Base-by-base conservation (phyloP, 92 coral and sea anemone species). In the Bergia sp. region DNA sequence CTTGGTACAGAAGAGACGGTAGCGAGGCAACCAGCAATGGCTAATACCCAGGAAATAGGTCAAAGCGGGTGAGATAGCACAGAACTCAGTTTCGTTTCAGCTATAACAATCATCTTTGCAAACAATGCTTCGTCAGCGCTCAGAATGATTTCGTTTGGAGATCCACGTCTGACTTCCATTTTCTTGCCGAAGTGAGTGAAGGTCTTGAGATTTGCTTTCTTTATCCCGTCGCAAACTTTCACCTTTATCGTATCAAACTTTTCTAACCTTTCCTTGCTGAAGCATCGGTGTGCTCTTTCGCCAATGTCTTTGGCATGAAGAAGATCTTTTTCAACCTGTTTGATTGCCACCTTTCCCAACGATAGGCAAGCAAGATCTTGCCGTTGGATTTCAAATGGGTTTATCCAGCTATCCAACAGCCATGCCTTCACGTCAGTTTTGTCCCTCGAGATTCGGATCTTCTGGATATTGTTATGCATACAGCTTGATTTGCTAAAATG, bases 1-100 rank as follows among this genome's bases (percentile, higher is more conserved):
- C 92, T 81, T 88, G 89, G 91, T 87, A 23, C 91, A 85, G 76
- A 86, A 86, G 58, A 92, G 89, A 73, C 85, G 89, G 84, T 85
- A 91, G 47, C 91, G 42, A 23, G 91, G 71, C 86, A 87, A 88
- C 84, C 91, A 49, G 91, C 44, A 37, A 86, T 40, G 58, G 91
- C 82, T 42, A 88, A 41, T 12, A 89, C 58, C 93, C 93, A 91
- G 29, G 91, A 89, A 3, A 88, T 83, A 44, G 93, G 91, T n/a
- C 91, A 82, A 39, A 84, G 86, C 47, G 92, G 87, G 53, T 85
- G 92, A 41, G 37, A 8, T 18, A 90, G 82, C 71, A 90, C 90
- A 71, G 50, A 41, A 47, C 50, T 86, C 89, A 90, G 23, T 49
- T 91, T 87, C 9, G 85, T 84, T 65, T 91, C 89, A 11, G 93